These are phyloP conservation scores for Acanthurus leucopareius DNA, from an alignment of 2,797 vertebrate genomes.

Conservation along the genomic window DNA sequence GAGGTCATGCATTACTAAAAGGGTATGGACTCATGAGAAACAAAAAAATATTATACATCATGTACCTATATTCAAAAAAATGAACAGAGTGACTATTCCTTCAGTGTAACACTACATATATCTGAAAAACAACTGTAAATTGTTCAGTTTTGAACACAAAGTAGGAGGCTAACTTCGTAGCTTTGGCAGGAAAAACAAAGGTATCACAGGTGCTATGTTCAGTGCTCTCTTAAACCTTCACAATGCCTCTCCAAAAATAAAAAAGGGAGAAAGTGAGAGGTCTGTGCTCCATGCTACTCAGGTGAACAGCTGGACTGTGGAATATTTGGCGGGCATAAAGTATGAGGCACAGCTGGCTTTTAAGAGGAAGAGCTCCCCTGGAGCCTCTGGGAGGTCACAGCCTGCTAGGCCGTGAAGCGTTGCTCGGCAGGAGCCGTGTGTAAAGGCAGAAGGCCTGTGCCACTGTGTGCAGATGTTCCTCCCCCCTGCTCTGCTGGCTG, in stretches of 20 bases:
- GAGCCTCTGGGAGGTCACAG: constrained; percentile 87
- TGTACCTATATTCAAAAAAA: constrained; percentile 36
- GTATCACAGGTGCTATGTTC: constrained; percentile 54
- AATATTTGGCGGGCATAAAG: constrained; percentile 83
- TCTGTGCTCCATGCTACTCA: constrained; percentile 78
- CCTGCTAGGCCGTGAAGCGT: constrained; percentile 85
- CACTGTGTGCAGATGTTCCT: constrained; percentile 86
- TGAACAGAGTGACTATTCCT: constrained; percentile 1
- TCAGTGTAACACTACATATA: constrained; percentile 2
- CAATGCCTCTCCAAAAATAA: constrained; percentile 70
- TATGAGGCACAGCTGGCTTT: constrained; percentile 88
- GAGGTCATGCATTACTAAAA: constrained; percentile 26
- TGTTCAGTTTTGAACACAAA: constrained; percentile 35
- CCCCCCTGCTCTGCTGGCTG: constrained; percentile 72
- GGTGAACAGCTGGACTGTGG: constrained; percentile 88
- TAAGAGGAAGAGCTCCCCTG: constrained; percentile 85
- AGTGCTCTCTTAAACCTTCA: constrained; percentile 66
- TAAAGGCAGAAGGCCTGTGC: constrained; percentile 85
- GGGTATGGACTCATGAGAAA: constrained; percentile 9
- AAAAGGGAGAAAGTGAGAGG: constrained; percentile 67
- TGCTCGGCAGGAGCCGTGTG: constrained; percentile 79
- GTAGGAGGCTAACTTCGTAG: constrained; percentile 36
- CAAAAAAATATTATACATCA: constrained; percentile 6
- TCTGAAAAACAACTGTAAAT: neutral
- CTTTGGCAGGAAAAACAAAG: constrained; percentile 60